Conservation (phyloP, 1,140 invertebrate genomes). For the Arctopsyche grandis region DNA sequence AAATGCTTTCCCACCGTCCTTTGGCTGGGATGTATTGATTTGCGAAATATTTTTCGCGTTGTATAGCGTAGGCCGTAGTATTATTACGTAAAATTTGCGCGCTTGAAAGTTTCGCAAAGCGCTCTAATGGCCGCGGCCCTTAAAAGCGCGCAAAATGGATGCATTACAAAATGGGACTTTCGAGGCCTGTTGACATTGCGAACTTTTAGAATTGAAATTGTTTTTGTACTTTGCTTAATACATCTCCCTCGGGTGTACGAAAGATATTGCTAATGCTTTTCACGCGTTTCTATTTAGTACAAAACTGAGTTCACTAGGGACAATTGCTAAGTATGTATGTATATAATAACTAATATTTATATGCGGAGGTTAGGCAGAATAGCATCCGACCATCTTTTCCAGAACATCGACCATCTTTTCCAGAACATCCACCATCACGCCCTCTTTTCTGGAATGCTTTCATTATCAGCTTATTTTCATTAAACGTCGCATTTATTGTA, state of each 20-base stretch:
- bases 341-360: too few relatives aligned
- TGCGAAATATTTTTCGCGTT: background rate
- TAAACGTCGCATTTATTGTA: too few relatives aligned
- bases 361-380: too few relatives aligned
- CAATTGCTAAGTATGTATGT: too few relatives aligned
- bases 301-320: too few relatives aligned
- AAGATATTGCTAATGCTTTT: background rate
- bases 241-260: conserved; percentile 3
- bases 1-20: background rate
- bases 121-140: background rate
- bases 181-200: conserved; percentile 24
- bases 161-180: conserved; percentile 12
- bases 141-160: conserved; percentile 11
- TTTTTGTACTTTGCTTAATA: background rate
- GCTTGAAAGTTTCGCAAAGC: conserved; percentile 3
- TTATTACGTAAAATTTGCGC: background rate
- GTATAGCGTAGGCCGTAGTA: background rate
- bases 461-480: too few relatives aligned
- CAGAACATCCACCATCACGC: too few relatives aligned
- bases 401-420: too few relatives aligned
- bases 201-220: conserved; percentile 20
- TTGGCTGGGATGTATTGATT: background rate
- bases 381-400: too few relatives aligned
- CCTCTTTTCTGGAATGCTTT: too few relatives aligned
- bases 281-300: too few relatives aligned